Percentiles rank a stretch among this genome's conserved stretches.
Evolutionary conservation across 2,113 vertebrate genomes (phyloP).

Genomic region (Laticauda laticaudata): DNA sequence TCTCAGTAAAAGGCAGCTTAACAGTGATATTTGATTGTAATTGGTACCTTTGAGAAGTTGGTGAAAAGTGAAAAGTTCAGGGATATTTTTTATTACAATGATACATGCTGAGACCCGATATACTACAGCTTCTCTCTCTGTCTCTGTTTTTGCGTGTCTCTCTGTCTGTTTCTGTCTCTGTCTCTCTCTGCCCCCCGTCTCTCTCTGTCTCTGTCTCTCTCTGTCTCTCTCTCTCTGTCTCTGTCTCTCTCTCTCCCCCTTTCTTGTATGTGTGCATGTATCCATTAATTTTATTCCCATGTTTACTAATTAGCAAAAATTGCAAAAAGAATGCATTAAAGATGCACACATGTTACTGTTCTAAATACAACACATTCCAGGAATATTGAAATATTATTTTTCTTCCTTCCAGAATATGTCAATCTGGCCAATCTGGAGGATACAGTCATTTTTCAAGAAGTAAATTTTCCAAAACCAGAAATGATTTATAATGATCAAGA

Average conservation of each 20-base stretch:
- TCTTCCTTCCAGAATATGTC: not conserved
- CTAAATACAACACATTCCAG: not conserved
- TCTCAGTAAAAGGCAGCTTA: not conserved
- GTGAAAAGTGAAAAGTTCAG: not conserved
- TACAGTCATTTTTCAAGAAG: not conserved
- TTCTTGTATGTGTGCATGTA: too few relatives aligned
- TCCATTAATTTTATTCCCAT: not conserved
- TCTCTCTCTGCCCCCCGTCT: too few relatives aligned
- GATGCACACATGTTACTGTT: not conserved
- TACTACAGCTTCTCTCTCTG: not conserved
- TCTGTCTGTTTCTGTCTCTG: too few relatives aligned
- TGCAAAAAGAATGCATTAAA: not conserved
- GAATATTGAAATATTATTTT: not conserved
- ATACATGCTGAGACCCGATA: not conserved
- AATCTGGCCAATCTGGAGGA: not conserved
- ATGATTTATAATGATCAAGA: not conserved
- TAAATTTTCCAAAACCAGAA: not conserved
- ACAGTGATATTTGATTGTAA: conserved; percentile 14
- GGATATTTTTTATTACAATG: not conserved
- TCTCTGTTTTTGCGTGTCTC: not conserved
- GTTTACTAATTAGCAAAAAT: not conserved
- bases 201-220: too few relatives aligned
- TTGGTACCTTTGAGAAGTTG: not conserved
- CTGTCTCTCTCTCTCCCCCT: too few relatives aligned
- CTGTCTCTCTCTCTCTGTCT: too few relatives aligned